Evolutionary conservation across 2,888 invertebrate genomes (phyloP).

Genomic region (Zeuzera pyrina): DNA sequence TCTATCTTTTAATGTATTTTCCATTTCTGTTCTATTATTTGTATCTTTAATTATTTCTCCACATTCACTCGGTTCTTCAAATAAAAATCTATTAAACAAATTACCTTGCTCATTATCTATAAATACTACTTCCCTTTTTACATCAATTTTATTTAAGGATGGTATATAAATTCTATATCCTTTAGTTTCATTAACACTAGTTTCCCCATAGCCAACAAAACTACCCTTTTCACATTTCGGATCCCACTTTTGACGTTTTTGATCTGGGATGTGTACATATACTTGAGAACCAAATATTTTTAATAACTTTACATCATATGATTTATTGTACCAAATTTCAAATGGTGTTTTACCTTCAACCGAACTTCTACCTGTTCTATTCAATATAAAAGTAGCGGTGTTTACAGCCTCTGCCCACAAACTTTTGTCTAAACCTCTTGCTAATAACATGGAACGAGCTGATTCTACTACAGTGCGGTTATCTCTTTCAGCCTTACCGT

Average conservation of each 20-base stretch:
- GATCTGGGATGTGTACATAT: conserved; percentile 5
- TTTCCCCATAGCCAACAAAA: conserved; percentile 7
- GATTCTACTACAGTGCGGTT: conserved; percentile 8
- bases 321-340: conserved; percentile 1
- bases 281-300: conserved; percentile 5
- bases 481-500: conserved; percentile 8
- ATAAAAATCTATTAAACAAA: no score
- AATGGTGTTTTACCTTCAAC: conserved; percentile 1
- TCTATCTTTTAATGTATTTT: no score
- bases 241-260: conserved; percentile 5
- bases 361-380: conserved; percentile 1
- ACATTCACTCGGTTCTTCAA: no score
- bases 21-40: no score
- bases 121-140: conserved; percentile 6
- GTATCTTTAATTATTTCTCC: no score
- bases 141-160: conserved; percentile 1
- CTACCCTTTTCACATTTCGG: conserved; percentile 4
- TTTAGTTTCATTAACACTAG: no score
- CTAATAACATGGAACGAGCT: conserved; percentile 7
- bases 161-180: conserved; percentile 4
- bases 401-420: conserved; percentile 7
- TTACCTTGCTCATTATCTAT: conserved; percentile 1
- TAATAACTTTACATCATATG: conserved; percentile 4
- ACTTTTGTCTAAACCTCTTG: not conserved
- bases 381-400: conserved; percentile 1